These are phyloP conservation scores for Hippocampus barbouri DNA, from an alignment of 2,113 vertebrate genomes.

Conservation along the genomic window DNA sequence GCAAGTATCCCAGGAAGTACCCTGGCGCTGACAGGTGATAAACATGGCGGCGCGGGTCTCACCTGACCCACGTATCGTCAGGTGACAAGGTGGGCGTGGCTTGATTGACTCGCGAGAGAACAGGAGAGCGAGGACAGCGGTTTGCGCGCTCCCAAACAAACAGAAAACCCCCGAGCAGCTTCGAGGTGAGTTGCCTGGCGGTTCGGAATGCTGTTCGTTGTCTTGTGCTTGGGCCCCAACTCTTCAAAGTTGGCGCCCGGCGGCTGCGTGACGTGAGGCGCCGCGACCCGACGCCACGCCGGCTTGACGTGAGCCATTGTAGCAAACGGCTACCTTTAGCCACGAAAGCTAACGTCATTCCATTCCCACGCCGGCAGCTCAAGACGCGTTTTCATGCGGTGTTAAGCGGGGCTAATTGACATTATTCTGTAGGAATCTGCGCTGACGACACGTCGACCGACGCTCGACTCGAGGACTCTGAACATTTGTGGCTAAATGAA, in stretches of 20 bases:
- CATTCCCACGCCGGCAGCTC: neutral
- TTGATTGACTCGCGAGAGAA: neutral
- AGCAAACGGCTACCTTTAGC: neutral
- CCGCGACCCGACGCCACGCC: neutral
- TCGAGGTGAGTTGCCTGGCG: neutral
- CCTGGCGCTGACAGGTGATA: no score
- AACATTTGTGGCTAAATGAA: neutral
- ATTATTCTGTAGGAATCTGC: neutral
- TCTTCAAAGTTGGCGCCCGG: neutral
- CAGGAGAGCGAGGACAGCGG: neutral
- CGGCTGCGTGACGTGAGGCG: neutral
- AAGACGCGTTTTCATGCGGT: neutral
- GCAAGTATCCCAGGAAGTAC: no score
- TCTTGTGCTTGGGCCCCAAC: neutral
- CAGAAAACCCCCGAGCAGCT: neutral
- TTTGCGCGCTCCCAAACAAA: neutral
- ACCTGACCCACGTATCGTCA: neutral
- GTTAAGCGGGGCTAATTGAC: neutral
- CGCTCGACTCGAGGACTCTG: neutral
- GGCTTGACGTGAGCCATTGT: neutral
- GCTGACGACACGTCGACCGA: neutral
- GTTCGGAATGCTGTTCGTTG: neutral
- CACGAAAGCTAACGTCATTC: neutral
- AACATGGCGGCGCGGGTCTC: no score
- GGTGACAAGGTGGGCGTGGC: slow-evolving; percentile 1